Evolutionary conservation across 2,113 vertebrate species (phyloP), one percentile per base, ranked within the genome.

Genomic region (Anoplopoma fimbria): DNA sequence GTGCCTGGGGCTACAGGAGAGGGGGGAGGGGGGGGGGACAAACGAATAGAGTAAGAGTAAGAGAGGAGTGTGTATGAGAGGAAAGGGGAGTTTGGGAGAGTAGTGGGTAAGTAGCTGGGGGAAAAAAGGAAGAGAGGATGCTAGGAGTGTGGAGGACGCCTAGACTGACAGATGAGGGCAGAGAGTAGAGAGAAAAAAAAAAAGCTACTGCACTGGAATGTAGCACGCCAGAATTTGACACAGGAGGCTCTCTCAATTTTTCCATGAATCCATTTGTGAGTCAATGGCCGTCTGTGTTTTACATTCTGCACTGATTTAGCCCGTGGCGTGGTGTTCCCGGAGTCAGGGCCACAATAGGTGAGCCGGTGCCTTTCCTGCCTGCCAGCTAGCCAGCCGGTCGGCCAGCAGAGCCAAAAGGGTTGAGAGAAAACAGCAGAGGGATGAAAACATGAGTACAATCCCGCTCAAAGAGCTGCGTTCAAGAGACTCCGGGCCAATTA

Each of bases 231-330:
- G 67, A 68, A 73, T 70, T 63, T 79, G 70, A 89, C 87, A 85
- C 64, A 40, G 49, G 87, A 86, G 82, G 73, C 77, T 55, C 72
- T 47, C 75, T 86, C 71, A 31, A n/a, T 31, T 89, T 93, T 90
- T 91, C 89, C 86, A 69, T 76, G 67, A 89, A 90, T 86, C 78
- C 87, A 90, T 92, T 92, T 87, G 83, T 89, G 88, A 93, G 92
- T 92, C 92, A 92, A 87, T 86, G 87, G 79, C 91, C 91, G 89
- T 91, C 90, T 92, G 89, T 89, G 93, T 93, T 91, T 91, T 91
- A 92, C 92, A 91, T 90, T 91, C 79, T 75, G 77, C 82, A 53
- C 91, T 58, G 87, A 90, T 92, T 93, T 82, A 86, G 84, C 90
- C 86, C 78, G 38, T 85, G 81, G 87, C 86, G n/a, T n/a, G 23